Conservation (phyloP, 2,888 invertebrate species). For the Mimachlamys varia region DNA sequence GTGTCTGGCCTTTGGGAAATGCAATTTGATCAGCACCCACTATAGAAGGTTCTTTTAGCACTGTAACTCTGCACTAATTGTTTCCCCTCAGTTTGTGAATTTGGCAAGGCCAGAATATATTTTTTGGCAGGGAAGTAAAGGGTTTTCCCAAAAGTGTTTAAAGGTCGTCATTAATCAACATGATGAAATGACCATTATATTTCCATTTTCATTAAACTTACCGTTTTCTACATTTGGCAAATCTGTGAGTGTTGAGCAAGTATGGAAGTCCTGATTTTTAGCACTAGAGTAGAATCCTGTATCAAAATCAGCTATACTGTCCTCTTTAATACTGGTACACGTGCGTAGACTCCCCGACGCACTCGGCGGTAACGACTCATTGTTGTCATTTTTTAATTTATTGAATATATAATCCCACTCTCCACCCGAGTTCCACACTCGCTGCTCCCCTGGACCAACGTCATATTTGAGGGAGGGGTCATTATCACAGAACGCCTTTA, state of each 20-base stretch:
- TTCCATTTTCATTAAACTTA: not conserved
- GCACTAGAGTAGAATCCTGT: constrained; percentile 56
- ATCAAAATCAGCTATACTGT: constrained; percentile 56
- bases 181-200: not conserved
- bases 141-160: not conserved
- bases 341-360: constrained; percentile 58
- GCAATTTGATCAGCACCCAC: constrained; percentile 11
- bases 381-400: constrained; percentile 68
- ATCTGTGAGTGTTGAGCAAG: constrained; percentile 45
- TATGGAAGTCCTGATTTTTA: constrained; percentile 41
- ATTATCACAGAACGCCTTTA: constrained; percentile 75
- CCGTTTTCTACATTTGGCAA: constrained; percentile 42
- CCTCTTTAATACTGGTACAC: constrained; percentile 50
- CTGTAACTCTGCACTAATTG: not conserved
- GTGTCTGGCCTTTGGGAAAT: constrained; percentile 25
- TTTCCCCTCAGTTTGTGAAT: not conserved
- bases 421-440: constrained; percentile 71
- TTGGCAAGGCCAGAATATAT: not conserved
- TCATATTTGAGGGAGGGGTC: constrained; percentile 56
- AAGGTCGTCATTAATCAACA: not conserved
- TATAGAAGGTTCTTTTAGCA: not conserved
- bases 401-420: constrained; percentile 74
- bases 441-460: constrained; percentile 46
- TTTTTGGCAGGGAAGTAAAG: constrained; percentile 1
- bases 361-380: constrained; percentile 50